phyloP scores from a whole-genome alignment of 1,140 invertebrate species.

The Zaprionus davidi region DNA sequence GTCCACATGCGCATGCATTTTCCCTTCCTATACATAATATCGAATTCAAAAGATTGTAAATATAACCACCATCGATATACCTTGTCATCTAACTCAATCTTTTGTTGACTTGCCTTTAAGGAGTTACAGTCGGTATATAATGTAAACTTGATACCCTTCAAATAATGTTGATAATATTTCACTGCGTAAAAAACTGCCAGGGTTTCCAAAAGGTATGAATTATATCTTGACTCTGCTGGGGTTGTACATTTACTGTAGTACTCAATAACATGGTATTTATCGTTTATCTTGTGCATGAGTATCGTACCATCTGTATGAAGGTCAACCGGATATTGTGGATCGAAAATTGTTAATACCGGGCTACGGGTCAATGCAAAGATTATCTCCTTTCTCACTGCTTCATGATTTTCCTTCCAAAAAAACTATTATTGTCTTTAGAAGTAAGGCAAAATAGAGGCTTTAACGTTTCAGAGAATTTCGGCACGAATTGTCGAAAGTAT shows the following conservation, averaged over 20 bases:
- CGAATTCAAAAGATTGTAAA: no score
- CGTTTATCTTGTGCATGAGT: no score
- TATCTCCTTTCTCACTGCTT: constrained; percentile 20
- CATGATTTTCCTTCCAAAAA: constrained; percentile 20
- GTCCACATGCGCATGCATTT: no score
- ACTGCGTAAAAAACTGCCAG: no score
- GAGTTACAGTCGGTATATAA: neutral
- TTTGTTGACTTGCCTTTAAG: constrained; percentile 41
- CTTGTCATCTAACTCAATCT: constrained; percentile 33
- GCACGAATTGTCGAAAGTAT: constrained; percentile 6
- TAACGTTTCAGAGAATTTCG: constrained; percentile 10
- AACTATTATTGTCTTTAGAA: constrained; percentile 2
- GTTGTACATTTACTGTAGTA: no score
- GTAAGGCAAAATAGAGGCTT: no score
- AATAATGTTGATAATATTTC: neutral
- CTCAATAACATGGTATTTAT: no score
- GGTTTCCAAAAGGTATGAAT: no score
- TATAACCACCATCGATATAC: constrained; percentile 25
- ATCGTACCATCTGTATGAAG: no score
- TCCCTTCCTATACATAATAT: no score
- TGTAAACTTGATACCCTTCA: neutral
- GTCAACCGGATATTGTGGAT: no score
- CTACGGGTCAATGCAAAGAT: constrained; percentile 21
- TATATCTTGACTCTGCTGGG: no score
- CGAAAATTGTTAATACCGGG: constrained; percentile 26